Evolutionary conservation across 2,888 invertebrate genomes (phyloP).

Genomic region (Phymatocera aterrima): DNA sequence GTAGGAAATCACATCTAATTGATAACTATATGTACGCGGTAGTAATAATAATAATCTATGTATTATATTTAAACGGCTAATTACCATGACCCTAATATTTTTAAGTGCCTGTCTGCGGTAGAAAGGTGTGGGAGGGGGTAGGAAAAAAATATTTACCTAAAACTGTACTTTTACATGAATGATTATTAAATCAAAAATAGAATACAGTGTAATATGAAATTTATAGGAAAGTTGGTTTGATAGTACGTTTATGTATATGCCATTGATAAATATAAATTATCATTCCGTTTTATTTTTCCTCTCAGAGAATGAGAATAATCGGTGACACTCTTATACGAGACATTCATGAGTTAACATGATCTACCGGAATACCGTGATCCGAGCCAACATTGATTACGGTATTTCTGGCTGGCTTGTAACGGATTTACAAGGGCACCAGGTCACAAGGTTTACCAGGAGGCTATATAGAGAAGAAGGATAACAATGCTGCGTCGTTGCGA

Average conservation of each 20-base stretch:
- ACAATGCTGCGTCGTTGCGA: neutral
- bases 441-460: conserved; percentile 22
- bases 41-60: too few species aligned
- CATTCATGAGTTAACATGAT: conserved; percentile 23
- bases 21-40: conserved; percentile 5
- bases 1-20: neutral
- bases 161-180: too few species aligned
- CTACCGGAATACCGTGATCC: conserved; percentile 30
- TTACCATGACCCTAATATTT: neutral
- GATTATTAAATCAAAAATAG: too few species aligned
- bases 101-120: neutral
- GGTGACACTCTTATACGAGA: neutral
- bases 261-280: too few species aligned
- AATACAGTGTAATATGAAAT: too few species aligned
- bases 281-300: too few species aligned
- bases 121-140: neutral
- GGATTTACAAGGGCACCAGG: conserved; percentile 41
- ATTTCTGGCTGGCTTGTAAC: conserved; percentile 27
- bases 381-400: conserved; percentile 34
- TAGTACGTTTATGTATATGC: too few species aligned
- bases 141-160: neutral
- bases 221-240: too few species aligned
- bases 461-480: neutral
- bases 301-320: neutral
- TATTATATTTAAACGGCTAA: conserved; percentile 12